Conservation (phyloP, 2,888 invertebrate genomes). For the Eudemis profundana region DNA sequence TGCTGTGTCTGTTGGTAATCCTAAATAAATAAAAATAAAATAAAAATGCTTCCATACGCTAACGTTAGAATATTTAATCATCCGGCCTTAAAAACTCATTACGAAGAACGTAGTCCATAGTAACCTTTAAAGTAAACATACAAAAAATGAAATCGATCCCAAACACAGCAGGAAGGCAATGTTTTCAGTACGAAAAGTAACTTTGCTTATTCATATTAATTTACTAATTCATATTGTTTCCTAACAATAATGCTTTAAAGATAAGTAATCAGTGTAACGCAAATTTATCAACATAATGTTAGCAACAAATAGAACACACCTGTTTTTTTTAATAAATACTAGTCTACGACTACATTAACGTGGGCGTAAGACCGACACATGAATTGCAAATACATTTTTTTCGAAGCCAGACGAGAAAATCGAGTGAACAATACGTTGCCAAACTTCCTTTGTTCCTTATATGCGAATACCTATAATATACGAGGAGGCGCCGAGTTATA, state of each 20-base stretch:
- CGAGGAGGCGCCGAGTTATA: constrained; percentile 61
- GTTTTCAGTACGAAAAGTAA: no score
- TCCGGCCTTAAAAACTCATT: no score
- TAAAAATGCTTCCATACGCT: no score
- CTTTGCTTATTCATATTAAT: no score
- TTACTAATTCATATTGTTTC: no score
- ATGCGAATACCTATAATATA: constrained; percentile 57
- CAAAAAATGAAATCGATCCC: no score
- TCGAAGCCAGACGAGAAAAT: constrained; percentile 66
- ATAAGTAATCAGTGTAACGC: not conserved
- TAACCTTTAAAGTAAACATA: no score
- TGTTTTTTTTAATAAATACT: constrained; percentile 16
- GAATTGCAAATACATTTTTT: constrained; percentile 67
- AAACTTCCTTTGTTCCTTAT: constrained; percentile 82
- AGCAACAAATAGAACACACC: constrained; percentile 13
- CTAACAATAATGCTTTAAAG: not conserved
- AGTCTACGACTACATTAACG: constrained; percentile 44
- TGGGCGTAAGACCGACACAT: constrained; percentile 64
- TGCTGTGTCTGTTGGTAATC: no score
- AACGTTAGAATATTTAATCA: no score
- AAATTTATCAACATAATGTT: not conserved
- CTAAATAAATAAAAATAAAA: no score
- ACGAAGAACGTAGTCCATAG: no score
- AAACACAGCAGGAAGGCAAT: no score
- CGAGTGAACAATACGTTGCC: constrained; percentile 72